Conservation (phyloP, 2,888 invertebrate genomes). For the Synergus japonicus region DNA sequence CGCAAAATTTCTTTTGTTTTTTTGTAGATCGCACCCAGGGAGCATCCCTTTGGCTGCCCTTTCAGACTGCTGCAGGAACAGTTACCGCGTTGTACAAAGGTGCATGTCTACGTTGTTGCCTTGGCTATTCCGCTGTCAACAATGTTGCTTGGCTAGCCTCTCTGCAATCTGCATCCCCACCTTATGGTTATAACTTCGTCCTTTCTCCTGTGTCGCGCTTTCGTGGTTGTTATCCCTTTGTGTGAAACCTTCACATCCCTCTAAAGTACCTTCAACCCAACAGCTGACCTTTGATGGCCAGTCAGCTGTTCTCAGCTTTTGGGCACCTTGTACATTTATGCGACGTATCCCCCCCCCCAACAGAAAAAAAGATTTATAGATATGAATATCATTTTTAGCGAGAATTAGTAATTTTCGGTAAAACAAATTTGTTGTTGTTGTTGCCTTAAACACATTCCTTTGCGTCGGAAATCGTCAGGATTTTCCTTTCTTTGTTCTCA, state of each 20-base stretch:
- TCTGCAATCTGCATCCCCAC: slow-evolving; percentile 19
- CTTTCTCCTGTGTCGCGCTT: slow-evolving; percentile 38
- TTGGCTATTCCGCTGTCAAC: background rate
- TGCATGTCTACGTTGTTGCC: slow-evolving; percentile 68
- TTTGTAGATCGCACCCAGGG: slow-evolving; percentile 83
- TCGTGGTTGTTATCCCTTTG: slow-evolving; percentile 41
- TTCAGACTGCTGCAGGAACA: slow-evolving; percentile 88
- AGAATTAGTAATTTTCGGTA: background rate
- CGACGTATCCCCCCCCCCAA: background rate
- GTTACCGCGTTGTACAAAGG: slow-evolving; percentile 89
- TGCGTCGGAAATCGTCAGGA: background rate
- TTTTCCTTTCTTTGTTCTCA: background rate
- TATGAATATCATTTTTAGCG: background rate
- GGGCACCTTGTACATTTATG: background rate
- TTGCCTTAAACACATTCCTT: background rate
- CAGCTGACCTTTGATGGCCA: slow-evolving; percentile 63
- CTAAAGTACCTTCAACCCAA: slow-evolving; percentile 47
- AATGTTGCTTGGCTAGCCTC: slow-evolving; percentile 38
- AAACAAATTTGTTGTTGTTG: background rate
- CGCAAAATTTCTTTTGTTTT: slow-evolving; percentile 59
- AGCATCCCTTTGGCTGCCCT: slow-evolving; percentile 84
- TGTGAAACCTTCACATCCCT: slow-evolving; percentile 30
- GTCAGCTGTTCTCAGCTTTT: slow-evolving; percentile 61
- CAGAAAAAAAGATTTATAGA: background rate
- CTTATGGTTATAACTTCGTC: slow-evolving; percentile 25